These are phyloP conservation scores for Rhingia rostrata DNA, from an alignment of 2,888 invertebrate genomes.

Conservation along the genomic window DNA sequence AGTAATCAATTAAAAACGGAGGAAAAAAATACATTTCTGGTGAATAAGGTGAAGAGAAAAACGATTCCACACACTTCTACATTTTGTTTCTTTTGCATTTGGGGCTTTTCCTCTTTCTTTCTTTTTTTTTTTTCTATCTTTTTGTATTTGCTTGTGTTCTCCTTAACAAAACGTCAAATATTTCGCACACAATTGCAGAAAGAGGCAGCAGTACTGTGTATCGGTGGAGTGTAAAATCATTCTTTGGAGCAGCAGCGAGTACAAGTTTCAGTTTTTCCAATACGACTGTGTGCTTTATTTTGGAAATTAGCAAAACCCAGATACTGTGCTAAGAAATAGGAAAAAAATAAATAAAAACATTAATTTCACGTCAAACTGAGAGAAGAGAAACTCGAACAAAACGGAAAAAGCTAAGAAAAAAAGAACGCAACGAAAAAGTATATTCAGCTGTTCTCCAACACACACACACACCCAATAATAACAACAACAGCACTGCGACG, in stretches of 20 bases:
- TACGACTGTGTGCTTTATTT: slow-evolving; percentile 45
- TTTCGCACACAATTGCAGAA: slow-evolving; percentile 29
- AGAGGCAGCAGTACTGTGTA: slow-evolving; percentile 31
- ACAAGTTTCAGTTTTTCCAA: slow-evolving; percentile 29
- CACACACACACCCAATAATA: slow-evolving; percentile 9
- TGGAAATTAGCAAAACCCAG: slow-evolving; percentile 60
- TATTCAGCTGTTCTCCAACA: slow-evolving; percentile 71
- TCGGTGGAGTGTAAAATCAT: slow-evolving; percentile 31
- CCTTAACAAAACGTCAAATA: slow-evolving; percentile 61
- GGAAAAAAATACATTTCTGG: slow-evolving; percentile 16
- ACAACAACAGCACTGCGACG: slow-evolving; percentile 16
- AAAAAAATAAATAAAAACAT: slow-evolving; percentile 41
- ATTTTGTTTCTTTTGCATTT: slow-evolving; percentile 29
- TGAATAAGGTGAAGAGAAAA: slow-evolving; percentile 42
- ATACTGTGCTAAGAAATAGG: slow-evolving; percentile 24
- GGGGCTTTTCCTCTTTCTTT: slow-evolving; percentile 1
- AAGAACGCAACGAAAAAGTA: slow-evolving; percentile 32
- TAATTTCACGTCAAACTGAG: slow-evolving; percentile 54
- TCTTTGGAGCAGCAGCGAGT: slow-evolving; percentile 1
- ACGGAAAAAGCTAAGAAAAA: slow-evolving; percentile 17
- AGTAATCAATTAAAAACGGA: slow-evolving; percentile 38
- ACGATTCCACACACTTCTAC: slow-evolving; percentile 42
- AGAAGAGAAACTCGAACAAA: slow-evolving; percentile 20
- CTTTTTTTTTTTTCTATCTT: slow-evolving; percentile 20
- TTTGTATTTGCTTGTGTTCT: slow-evolving; percentile 11